These are phyloP conservation scores for Formicarius rufipectus DNA, from an alignment of 2,113 vertebrate species.

Conservation along the genomic window DNA sequence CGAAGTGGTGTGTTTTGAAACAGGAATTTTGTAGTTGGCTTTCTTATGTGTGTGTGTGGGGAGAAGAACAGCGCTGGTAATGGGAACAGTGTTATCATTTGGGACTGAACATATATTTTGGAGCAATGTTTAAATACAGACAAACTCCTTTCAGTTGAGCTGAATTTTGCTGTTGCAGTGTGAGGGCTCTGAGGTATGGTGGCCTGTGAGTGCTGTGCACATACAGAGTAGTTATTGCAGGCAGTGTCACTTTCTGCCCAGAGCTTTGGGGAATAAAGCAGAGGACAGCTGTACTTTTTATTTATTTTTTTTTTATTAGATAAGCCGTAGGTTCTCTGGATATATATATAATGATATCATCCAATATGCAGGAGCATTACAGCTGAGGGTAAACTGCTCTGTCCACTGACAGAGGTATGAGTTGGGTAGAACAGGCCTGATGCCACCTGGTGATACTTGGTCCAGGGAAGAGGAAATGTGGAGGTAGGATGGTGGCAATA, in stretches of 20 bases:
- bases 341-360: background rate
- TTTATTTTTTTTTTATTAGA: background rate
- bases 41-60: background rate
- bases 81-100: background rate
- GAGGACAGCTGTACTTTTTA: background rate
- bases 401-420: background rate
- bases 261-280: background rate
- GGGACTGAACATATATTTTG: background rate
- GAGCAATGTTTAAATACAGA: background rate
- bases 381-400: background rate
- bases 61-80: background rate
- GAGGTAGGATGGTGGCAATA: background rate
- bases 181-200: background rate
- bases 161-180: accelerated
- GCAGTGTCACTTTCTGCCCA: background rate
- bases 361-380: background rate
- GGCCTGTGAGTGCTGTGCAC: background rate
- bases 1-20: background rate
- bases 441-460: background rate
- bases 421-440: background rate
- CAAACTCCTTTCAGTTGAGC: background rate
- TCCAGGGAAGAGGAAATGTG: accelerated
- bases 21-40: background rate
- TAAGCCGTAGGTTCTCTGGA: background rate
- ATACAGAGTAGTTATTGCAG: background rate